These are phyloP conservation scores for Silurus meridionalis DNA, from an alignment of 2,113 vertebrate genomes.

Conservation along the genomic window DNA sequence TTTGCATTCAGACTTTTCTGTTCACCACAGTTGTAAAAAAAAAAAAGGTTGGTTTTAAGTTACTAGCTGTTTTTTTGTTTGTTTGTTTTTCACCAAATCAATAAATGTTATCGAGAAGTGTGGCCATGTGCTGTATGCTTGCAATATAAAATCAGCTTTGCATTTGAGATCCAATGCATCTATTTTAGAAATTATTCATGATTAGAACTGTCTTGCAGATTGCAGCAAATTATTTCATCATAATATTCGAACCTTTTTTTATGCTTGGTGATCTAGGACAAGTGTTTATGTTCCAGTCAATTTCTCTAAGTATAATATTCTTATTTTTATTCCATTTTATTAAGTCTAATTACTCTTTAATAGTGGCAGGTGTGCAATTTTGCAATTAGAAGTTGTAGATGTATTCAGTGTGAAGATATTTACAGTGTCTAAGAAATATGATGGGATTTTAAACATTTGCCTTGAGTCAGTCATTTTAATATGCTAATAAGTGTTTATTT, in stretches of 20 bases:
- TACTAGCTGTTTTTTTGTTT: no score
- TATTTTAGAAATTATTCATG: neutral
- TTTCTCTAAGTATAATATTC: neutral
- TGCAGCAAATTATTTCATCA: neutral
- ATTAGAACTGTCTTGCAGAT: neutral
- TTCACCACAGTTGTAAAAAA: no score
- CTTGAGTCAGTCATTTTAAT: neutral
- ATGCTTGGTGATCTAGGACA: neutral
- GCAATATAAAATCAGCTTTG: neutral
- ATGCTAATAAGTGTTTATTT: neutral
- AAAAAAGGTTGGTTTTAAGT: no score
- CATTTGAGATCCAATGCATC: neutral
- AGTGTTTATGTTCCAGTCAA: neutral
- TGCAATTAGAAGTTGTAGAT: neutral
- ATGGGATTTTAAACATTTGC: neutral
- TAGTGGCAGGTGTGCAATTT: neutral
- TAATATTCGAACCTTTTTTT: neutral
- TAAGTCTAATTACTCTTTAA: neutral
- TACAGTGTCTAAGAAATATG: neutral
- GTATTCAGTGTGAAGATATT: neutral
- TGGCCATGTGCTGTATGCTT: neutral
- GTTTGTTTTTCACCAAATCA: no score
- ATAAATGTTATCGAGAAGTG: neutral
- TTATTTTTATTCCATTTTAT: neutral
- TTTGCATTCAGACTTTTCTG: no score